Conservation (phyloP, 2,797 vertebrate species). For the Thalassophryne amazonica region DNA sequence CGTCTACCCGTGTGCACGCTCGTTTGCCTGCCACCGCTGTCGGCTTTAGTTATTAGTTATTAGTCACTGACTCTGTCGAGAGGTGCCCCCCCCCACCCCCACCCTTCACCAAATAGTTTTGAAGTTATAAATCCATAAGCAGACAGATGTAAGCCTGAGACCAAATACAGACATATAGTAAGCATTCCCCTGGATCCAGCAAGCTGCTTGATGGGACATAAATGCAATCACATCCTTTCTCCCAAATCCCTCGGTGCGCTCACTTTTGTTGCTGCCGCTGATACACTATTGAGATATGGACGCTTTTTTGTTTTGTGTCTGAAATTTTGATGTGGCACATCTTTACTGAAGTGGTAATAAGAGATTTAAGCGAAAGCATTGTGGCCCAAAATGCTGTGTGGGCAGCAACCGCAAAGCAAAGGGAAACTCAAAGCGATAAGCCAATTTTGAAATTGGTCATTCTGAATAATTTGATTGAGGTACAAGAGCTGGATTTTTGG, state of each 20-base stretch:
- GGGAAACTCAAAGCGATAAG: conserved; percentile 18
- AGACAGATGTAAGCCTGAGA: conserved; percentile 81
- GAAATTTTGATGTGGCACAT: conserved; percentile 32
- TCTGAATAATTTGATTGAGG: conserved; percentile 12
- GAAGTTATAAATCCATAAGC: conserved; percentile 82
- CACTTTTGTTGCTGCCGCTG: conserved; percentile 55
- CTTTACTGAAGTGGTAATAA: conserved; percentile 50
- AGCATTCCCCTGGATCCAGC: conserved; percentile 71
- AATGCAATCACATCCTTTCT: conserved; percentile 76
- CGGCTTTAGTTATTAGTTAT: conserved; percentile 83
- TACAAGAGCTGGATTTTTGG: not conserved
- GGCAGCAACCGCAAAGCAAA: conserved; percentile 31
- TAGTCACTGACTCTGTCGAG: conserved; percentile 77
- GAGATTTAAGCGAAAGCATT: conserved; percentile 37
- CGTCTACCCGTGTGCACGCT: conserved; percentile 46
- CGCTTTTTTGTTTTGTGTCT: conserved; percentile 47
- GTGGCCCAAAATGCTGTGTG: conserved; percentile 30
- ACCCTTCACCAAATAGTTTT: conserved; percentile 69
- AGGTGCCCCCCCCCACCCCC: conserved; percentile 58
- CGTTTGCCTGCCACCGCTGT: conserved; percentile 71
- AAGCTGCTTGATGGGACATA: conserved; percentile 75
- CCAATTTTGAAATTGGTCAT: conserved; percentile 26
- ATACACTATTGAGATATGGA: conserved; percentile 68
- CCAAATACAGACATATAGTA: conserved; percentile 80
- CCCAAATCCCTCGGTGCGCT: conserved; percentile 72